A percentile compares a stretch with the other conserved stretches of the same genome.
Conservation (phyloP, 2,888 invertebrate genomes). For the Pachydiplax longipennis region DNA sequence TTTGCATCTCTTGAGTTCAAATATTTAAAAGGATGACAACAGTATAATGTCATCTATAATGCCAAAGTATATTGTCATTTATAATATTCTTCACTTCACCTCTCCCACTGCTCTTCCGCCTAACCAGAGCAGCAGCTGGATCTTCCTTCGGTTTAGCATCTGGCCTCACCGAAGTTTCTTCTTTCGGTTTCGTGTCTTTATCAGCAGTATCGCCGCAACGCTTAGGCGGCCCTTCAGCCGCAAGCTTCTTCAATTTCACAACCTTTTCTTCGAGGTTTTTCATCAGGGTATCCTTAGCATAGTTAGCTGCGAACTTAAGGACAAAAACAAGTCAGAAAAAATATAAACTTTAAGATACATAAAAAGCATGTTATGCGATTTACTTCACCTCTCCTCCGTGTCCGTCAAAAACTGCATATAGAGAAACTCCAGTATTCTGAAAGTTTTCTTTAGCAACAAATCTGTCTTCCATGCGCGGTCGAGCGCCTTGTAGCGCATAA, state of each 20-base stretch:
- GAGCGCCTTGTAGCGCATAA: conserved; percentile 88
- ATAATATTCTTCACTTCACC: neutral
- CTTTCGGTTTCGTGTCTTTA: conserved; percentile 49
- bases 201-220: neutral
- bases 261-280: conserved; percentile 81
- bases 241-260: conserved; percentile 68
- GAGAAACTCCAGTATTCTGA: conserved; percentile 82
- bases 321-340: conserved; percentile 47
- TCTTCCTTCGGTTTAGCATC: conserved; percentile 58
- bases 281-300: conserved; percentile 86
- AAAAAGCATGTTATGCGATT: neutral
- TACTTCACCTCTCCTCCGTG: conserved; percentile 85
- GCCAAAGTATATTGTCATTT: neutral
- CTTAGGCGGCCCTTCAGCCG: conserved; percentile 6
- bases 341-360: neutral
- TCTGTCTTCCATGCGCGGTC: conserved; percentile 93
- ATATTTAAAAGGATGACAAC: neutral
- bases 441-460: conserved; percentile 88
- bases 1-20: neutral
- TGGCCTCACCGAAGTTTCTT: conserved; percentile 54
- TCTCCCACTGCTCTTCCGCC: conserved; percentile 47
- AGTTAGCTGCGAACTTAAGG: conserved; percentile 84
- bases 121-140: conserved; percentile 51
- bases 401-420: conserved; percentile 94
- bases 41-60: too few species aligned